phyloP scores from a whole-genome alignment of 2,797 vertebrate species.

The Cyprinella venusta region DNA sequence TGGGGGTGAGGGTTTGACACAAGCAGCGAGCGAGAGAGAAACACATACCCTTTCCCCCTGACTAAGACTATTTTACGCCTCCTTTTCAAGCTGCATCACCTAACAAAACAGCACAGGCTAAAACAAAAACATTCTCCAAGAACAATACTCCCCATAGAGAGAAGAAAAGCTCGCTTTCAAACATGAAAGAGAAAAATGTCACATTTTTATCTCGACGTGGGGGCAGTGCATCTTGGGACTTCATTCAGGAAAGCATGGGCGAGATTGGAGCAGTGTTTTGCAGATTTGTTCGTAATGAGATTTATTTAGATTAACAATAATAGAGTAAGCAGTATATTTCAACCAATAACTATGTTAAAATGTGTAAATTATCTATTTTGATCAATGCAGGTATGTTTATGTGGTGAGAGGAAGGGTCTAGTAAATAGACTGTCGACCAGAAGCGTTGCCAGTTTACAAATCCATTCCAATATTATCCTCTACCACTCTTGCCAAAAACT shows the following conservation, averaged over 20 bases:
- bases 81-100: conserved; percentile 71
- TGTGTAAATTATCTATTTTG: not conserved
- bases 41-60: conserved; percentile 65
- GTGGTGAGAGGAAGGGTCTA: not conserved
- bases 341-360: not conserved
- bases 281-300: not conserved
- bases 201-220: conserved; percentile 35
- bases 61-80: conserved; percentile 81
- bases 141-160: conserved; percentile 64
- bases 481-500: not conserved
- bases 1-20: conserved; percentile 74
- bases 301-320: not conserved
- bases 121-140: conserved; percentile 73
- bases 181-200: conserved; percentile 44
- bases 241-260: conserved; percentile 28
- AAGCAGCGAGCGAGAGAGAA: conserved; percentile 62
- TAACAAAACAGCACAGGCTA: conserved; percentile 70
- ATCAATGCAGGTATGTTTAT: not conserved
- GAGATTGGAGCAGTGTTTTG: conserved; percentile 33
- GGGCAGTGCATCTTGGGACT: conserved; percentile 51
- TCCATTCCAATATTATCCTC: not conserved
- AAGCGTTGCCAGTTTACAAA: not conserved
- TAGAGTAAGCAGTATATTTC: not conserved
- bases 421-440: not conserved
- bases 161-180: conserved; percentile 55